Percentiles rank a stretch among this genome's conserved stretches.
phyloP scores from a whole-genome alignment of 1,140 invertebrate species.

The Diabrotica undecimpunctata region DNA sequence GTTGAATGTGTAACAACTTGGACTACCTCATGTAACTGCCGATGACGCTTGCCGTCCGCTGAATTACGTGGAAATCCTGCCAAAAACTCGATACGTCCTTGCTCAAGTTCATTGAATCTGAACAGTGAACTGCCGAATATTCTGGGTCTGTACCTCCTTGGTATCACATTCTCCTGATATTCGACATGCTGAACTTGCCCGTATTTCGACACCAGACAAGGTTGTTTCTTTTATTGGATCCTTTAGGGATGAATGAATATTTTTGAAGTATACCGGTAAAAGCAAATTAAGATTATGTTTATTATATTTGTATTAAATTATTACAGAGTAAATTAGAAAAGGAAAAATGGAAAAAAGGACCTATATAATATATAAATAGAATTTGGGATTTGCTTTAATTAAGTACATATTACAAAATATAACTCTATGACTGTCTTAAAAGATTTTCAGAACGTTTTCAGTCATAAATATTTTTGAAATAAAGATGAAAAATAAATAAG shows the following conservation, averaged over 20 bases:
- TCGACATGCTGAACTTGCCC: conserved; percentile 11
- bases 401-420: no score
- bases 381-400: no score
- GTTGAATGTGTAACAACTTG: neutral
- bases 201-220: conserved; percentile 20
- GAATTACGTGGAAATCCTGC: neutral
- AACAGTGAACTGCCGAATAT: conserved; percentile 12
- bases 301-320: no score
- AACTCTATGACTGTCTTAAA: no score
- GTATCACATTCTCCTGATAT: conserved; percentile 16
- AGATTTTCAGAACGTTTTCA: no score
- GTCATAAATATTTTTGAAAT: no score
- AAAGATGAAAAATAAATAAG: no score
- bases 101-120: neutral
- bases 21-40: neutral
- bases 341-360: no score
- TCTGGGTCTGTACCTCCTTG: conserved; percentile 8
- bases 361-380: no score
- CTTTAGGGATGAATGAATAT: no score
- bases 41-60: no score
- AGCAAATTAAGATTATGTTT: neutral
- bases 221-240: conserved; percentile 3
- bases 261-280: neutral
- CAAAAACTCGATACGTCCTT: neutral
- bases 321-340: no score